These are phyloP conservation scores for Craterocephalus amniculus DNA, from an alignment of 2,797 vertebrate genomes.

Conservation along the genomic window DNA sequence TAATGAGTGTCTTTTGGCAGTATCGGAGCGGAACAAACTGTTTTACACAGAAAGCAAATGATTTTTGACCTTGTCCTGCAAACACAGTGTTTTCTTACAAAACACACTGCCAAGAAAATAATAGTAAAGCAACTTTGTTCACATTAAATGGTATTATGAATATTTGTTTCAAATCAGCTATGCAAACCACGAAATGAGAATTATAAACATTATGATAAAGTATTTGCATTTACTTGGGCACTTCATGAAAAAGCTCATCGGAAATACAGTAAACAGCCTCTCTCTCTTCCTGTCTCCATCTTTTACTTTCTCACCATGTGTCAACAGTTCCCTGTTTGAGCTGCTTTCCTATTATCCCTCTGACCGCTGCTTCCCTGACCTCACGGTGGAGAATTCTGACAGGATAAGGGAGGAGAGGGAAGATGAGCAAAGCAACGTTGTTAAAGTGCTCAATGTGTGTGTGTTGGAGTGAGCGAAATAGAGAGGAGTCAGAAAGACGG, in stretches of 20 bases:
- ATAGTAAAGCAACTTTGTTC: background rate
- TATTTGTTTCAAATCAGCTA: background rate
- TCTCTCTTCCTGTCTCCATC: constrained; percentile 5
- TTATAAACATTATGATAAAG: background rate
- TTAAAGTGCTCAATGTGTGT: constrained; percentile 35
- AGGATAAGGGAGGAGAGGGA: constrained; percentile 56
- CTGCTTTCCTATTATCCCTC: constrained; percentile 71
- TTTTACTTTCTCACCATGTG: constrained; percentile 60
- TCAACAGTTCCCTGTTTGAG: constrained; percentile 73
- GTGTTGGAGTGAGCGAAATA: constrained; percentile 24
- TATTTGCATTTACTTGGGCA: background rate
- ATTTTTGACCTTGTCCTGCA: constrained; percentile 45
- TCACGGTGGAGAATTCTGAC: constrained; percentile 73
- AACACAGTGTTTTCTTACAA: background rate
- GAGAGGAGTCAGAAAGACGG: constrained; percentile 16
- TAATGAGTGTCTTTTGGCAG: constrained; percentile 75
- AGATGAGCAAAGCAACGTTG: constrained; percentile 63
- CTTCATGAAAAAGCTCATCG: background rate
- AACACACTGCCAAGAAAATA: background rate
- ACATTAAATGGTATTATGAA: background rate
- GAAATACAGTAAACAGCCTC: constrained; percentile 21
- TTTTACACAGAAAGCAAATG: constrained; percentile 51
- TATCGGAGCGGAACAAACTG: constrained; percentile 66
- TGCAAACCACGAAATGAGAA: background rate
- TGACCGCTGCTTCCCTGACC: constrained; percentile 74